phyloP scores from a whole-genome alignment of 2,113 vertebrate species.

The cattle (Bos taurus) region DNA sequence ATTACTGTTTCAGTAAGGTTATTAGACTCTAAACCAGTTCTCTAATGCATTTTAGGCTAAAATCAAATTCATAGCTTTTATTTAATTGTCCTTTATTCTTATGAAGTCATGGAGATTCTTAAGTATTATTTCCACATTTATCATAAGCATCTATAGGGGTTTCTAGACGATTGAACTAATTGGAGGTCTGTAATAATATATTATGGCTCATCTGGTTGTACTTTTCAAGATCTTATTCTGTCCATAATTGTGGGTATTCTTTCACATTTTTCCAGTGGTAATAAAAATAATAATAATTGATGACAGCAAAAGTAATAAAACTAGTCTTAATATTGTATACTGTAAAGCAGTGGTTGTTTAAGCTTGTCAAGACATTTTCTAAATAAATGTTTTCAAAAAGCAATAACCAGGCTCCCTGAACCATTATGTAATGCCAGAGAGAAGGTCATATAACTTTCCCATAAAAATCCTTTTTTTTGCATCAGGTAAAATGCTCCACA shows the following conservation, averaged over 20 bases:
- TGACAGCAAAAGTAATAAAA: conserved; percentile 48
- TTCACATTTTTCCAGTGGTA: conserved; percentile 3
- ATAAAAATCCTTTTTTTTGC: conserved; percentile 49
- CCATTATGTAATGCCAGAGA: conserved; percentile 30
- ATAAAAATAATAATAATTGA: conserved; percentile 28
- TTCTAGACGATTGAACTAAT: not conserved
- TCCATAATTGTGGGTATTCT: not conserved
- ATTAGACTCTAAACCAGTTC: not conserved
- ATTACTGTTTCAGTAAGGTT: not conserved
- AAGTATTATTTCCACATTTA: conserved; percentile 2
- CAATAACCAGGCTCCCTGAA: conserved; percentile 35
- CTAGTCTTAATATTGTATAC: conserved; percentile 43
- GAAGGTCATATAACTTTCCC: conserved; percentile 40
- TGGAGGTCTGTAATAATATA: not conserved
- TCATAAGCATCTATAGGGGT: conserved; percentile 15
- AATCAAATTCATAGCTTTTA: conserved; percentile 15
- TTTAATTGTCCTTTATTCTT: conserved; percentile 42
- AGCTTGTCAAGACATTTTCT: conserved; percentile 28
- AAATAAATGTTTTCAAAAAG: conserved; percentile 69
- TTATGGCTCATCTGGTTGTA: not conserved
- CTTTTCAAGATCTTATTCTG: not conserved
- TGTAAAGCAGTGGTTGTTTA: conserved; percentile 33
- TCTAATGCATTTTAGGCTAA: not conserved
- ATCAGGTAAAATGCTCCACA: conserved; percentile 51
- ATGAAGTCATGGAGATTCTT: not conserved